A percentile compares a stretch with the other conserved stretches of the same genome.
Evolutionary conservation across 2,797 vertebrate genomes (phyloP).

Genomic region (Thripadectes ignobilis): DNA sequence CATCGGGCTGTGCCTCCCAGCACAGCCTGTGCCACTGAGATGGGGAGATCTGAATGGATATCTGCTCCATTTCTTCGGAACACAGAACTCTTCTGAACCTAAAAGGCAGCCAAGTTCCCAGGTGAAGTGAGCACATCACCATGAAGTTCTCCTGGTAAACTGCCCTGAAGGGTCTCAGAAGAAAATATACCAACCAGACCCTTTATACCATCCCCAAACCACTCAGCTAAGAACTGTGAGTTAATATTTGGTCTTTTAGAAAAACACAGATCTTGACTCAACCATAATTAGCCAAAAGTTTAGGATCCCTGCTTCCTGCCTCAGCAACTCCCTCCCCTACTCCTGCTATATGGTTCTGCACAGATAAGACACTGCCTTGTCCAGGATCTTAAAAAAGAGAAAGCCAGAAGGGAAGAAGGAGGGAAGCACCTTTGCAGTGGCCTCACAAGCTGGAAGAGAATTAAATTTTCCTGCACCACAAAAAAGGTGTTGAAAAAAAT

Average conservation of each 20-base stretch:
- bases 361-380: neutral
- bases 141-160: rapidly evolving
- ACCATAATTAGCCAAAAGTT: neutral
- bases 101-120: conserved; percentile 2
- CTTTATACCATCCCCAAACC: neutral
- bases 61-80: conserved; percentile 94
- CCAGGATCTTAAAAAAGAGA: neutral
- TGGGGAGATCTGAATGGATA: conserved; percentile 89
- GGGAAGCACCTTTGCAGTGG: neutral
- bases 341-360: neutral
- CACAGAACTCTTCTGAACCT: conserved; percentile 94
- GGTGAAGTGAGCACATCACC: neutral
- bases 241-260: neutral
- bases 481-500: neutral
- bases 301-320: neutral
- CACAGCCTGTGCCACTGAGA: conserved; percentile 93
- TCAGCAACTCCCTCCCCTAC: neutral
- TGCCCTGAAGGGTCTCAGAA: neutral
- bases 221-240: neutral
- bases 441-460: neutral
- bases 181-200: neutral
- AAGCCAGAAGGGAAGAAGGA: neutral
- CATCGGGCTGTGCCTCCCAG: conserved; percentile 90
- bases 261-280: neutral
- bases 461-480: neutral